Conservation (phyloP, 2,888 invertebrate species). For the Cephus nigrinus region DNA sequence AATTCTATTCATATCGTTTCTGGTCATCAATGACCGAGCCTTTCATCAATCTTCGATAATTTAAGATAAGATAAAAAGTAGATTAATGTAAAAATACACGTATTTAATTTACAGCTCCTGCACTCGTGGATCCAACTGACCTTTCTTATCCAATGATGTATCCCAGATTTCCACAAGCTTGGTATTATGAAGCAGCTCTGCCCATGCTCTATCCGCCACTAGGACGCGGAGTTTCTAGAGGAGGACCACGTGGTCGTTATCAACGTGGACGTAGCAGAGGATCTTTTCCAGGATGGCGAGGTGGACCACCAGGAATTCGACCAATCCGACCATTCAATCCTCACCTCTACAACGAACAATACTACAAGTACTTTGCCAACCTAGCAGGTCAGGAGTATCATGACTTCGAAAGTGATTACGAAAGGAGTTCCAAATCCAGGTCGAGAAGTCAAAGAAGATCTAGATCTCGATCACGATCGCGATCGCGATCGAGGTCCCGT, state of each 20-base stretch:
- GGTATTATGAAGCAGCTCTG: constrained; percentile 56
- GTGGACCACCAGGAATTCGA: constrained; percentile 22
- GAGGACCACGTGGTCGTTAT: constrained; percentile 35
- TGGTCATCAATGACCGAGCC: no score
- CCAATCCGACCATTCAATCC: constrained; percentile 58
- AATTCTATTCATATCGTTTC: no score
- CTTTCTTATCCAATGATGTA: constrained; percentile 48
- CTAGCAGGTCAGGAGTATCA: constrained; percentile 70
- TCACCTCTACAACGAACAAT: constrained; percentile 66
- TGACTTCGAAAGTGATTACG: constrained; percentile 65
- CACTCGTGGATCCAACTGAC: constrained; percentile 31
- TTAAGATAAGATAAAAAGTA: no score
- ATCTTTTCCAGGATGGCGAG: constrained; percentile 35
- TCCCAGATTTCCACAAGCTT: constrained; percentile 52
- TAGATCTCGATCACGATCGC: constrained; percentile 46
- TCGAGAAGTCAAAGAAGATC: constrained; percentile 54
- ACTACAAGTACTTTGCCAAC: constrained; percentile 73
- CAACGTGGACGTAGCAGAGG: constrained; percentile 35
- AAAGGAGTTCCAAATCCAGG: constrained; percentile 40
- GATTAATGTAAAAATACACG: no score
- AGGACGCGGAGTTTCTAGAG: constrained; percentile 41
- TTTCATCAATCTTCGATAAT: no score
- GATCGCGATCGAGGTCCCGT: constrained; percentile 41
- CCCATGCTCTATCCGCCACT: constrained; percentile 50
- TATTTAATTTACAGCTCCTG: constrained; percentile 24